Conservation (phyloP, 2,113 vertebrate species). For the Crotophaga sulcirostris region DNA sequence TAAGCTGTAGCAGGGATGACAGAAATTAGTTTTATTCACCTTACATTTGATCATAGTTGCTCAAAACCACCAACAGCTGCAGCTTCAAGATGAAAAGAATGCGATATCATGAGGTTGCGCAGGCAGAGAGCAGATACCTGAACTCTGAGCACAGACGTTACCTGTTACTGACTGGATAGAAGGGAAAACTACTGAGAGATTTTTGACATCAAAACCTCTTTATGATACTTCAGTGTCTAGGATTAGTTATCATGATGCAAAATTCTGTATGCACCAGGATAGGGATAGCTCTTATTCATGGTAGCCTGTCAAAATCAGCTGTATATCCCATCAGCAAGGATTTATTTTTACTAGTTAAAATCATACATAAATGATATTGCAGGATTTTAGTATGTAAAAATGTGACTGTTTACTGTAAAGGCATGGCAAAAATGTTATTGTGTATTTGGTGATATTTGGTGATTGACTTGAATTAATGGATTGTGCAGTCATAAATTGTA, state of each 20-base stretch:
- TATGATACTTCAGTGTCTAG: background rate
- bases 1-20: background rate
- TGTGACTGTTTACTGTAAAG: background rate
- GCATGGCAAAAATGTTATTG: background rate
- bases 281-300: background rate
- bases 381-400: background rate
- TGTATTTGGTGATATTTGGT: background rate
- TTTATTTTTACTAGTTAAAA: background rate
- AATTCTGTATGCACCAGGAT: background rate
- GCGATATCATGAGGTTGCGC: background rate
- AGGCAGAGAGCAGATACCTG: background rate
- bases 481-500: background rate
- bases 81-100: background rate
- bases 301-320: background rate
- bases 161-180: background rate
- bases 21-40: slow-evolving; percentile 31
- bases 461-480: background rate
- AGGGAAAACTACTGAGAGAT: background rate
- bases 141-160: background rate
- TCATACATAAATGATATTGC: background rate
- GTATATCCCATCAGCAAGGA: background rate
- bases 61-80: background rate
- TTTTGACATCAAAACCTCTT: background rate
- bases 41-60: slow-evolving; percentile 4
- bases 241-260: background rate